Evolutionary conservation across 2,797 vertebrate genomes (phyloP).

Genomic region (Morus bassanus): DNA sequence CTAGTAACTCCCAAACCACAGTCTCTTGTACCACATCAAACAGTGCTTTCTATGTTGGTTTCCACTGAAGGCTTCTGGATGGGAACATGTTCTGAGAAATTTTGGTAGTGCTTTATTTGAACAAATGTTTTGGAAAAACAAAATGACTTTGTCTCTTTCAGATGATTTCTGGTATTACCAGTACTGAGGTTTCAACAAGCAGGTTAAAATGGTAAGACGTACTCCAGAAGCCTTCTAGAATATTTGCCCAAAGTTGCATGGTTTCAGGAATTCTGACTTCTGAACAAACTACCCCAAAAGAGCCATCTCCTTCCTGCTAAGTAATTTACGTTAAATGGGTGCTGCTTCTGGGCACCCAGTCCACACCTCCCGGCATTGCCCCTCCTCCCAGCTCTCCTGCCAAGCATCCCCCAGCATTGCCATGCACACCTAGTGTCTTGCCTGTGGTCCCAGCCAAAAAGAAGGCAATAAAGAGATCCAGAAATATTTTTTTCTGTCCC

Average conservation of each 20-base stretch:
- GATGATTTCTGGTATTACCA: neutral
- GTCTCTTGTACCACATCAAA: neutral
- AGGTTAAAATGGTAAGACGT: neutral
- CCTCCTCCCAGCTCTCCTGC: neutral
- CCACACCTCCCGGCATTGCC: neutral
- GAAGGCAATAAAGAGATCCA: neutral
- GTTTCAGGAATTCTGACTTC: neutral
- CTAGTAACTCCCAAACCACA: neutral
- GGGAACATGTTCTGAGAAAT: neutral
- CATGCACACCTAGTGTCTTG: fast-evolving
- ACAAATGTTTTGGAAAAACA: neutral
- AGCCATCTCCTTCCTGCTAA: neutral
- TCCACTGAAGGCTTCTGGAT: neutral
- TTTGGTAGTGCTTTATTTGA: neutral
- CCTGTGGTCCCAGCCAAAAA: neutral
- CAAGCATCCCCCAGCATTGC: neutral
- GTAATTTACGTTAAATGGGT: neutral
- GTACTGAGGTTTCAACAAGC: neutral
- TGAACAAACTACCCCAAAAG: neutral
- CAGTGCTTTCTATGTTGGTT: neutral
- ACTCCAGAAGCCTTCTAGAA: neutral
- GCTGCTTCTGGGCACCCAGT: neutral
- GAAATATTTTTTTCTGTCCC: neutral
- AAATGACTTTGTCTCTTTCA: neutral
- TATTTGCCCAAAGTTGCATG: neutral